Evolutionary conservation across 2,797 vertebrate genomes (phyloP).

Genomic region (Labroides dimidiatus): DNA sequence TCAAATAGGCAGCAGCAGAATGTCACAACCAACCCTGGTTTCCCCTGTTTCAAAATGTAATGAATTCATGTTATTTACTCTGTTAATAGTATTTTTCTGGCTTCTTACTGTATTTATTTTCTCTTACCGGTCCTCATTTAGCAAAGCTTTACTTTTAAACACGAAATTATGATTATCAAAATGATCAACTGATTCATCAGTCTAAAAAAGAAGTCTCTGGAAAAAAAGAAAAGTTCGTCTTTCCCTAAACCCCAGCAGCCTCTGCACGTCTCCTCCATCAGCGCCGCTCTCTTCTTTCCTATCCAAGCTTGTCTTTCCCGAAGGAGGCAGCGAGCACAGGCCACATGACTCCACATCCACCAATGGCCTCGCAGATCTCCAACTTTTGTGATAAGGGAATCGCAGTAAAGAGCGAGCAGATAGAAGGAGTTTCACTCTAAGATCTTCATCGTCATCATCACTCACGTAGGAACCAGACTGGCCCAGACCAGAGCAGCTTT

Average conservation of each 20-base stretch:
- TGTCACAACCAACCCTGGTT: too few species aligned
- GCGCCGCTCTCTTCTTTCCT: slow-evolving; percentile 16
- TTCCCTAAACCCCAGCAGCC: neutral
- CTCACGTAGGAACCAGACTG: neutral
- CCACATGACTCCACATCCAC: slow-evolving; percentile 75
- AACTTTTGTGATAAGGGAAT: slow-evolving; percentile 67
- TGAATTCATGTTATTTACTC: too few species aligned
- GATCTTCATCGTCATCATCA: slow-evolving; percentile 37
- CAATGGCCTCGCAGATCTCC: slow-evolving; percentile 66
- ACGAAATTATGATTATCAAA: too few species aligned
- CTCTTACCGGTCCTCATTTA: too few species aligned
- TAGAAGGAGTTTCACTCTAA: slow-evolving; percentile 56
- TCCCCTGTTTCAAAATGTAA: too few species aligned
- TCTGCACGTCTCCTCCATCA: slow-evolving; percentile 25
- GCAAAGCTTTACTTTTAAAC: too few species aligned
- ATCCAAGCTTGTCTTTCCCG: slow-evolving; percentile 51
- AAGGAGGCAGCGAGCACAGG: slow-evolving; percentile 34
- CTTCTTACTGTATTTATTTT: too few species aligned
- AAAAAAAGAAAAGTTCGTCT: neutral
- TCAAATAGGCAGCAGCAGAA: too few species aligned
- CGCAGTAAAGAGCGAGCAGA: slow-evolving; percentile 63
- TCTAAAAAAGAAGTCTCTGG: too few species aligned
- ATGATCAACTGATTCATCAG: too few species aligned
- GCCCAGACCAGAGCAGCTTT: neutral
- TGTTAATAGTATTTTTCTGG: too few species aligned